Base-by-base conservation (phyloP, 1,140 invertebrate species). In the Halyomorpha halys region DNA sequence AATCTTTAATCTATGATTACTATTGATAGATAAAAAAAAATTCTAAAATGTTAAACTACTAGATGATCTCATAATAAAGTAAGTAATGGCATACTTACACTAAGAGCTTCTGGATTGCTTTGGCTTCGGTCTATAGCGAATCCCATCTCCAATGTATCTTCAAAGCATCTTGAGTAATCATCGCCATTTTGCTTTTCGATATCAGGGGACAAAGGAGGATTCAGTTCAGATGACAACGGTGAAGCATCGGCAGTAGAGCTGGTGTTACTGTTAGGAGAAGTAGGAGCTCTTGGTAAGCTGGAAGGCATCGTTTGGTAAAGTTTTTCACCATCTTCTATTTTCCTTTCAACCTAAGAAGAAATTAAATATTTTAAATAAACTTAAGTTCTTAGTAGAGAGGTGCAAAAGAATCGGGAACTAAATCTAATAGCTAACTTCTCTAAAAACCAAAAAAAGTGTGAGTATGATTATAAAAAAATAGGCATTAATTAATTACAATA, bases 261-360 rank as follows among this genome's bases (percentile, higher is more conserved):
- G 21, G 3, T 21, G 21, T 5, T 49, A 18, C 47, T 49, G 21
- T 49, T 56, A 8, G 51, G 34, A 1, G 39, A 51, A 27, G 44
- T 8, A 59, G 59, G 75, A 79, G 23, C 56, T 59, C 68, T 68
- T 44, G 65, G 79, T 51, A 86, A 71, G 71, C 77, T 79, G n/a
- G 80, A 77, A 0, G 85, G 85, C 82, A 87, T 84, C 3, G 85
- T 87, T 75, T 83, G 83, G 73, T 86, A 87, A 15, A 83, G 71
- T 73, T 86, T 86, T 53, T 83, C 80, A 61, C 78, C 77, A 47
- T 84, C 80, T 63, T 83, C 81, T 25, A 83, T 73, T 68, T 82
- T 81, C n/a, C 83, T 76, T 71, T 86, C 84, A 0, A 85, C 78
- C 76, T 80, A 56, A 63, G 66, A 51, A 60, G 13, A 6, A 39